phyloP scores from a whole-genome alignment of 2,797 vertebrate species.

The Mus spretus region DNA sequence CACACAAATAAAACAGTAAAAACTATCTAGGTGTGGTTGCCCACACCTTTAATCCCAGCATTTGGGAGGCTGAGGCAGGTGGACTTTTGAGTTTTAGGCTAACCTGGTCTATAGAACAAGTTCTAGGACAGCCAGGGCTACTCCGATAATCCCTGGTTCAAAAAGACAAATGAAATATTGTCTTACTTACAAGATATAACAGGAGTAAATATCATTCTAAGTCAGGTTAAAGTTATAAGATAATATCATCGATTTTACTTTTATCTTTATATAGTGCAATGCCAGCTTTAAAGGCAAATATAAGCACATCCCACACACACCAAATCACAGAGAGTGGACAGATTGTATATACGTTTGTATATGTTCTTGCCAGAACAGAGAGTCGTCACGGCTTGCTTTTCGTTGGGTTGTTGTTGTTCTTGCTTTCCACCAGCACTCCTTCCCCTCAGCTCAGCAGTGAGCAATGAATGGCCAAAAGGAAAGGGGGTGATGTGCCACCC shows the following conservation, averaged over 20 bases:
- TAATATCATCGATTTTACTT: background rate
- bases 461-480: background rate
- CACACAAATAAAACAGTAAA: conserved; percentile 4
- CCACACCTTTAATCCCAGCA: background rate
- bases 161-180: background rate
- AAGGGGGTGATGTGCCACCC: background rate
- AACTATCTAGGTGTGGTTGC: background rate
- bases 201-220: conserved; percentile 2
- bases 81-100: background rate
- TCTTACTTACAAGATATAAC: conserved; percentile 14
- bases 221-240: conserved; percentile 51
- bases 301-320: background rate
- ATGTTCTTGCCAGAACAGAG: background rate
- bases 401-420: background rate
- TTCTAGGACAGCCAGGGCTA: background rate
- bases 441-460: background rate
- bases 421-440: background rate
- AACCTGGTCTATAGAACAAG: too few relatives aligned
- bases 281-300: conserved; percentile 37
- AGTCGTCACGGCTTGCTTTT: background rate
- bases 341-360: background rate
- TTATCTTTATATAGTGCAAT: background rate
- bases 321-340: background rate
- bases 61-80: background rate
- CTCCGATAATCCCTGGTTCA: background rate